Conservation (phyloP, 2,888 invertebrate species). For the Cataglyphis cursor region DNA sequence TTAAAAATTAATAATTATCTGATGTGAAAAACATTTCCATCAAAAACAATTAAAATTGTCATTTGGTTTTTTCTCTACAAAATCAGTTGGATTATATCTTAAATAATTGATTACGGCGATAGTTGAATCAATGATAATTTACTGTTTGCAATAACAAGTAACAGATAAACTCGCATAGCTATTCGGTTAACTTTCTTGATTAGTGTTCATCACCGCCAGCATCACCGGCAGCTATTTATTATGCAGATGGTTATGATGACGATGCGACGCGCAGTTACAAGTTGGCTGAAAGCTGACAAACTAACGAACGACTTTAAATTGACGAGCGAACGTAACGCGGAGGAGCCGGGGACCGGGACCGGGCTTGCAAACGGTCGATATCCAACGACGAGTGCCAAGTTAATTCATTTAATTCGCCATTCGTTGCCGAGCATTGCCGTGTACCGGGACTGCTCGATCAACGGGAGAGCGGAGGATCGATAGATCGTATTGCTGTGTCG, state of each 20-base stretch:
- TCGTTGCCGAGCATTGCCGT: conserved; percentile 38
- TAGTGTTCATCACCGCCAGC: conserved; percentile 34
- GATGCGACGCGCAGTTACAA: conserved; percentile 47
- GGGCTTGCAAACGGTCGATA: conserved; percentile 40
- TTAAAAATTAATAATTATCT: neutral
- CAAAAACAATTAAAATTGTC: neutral
- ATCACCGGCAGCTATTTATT: conserved; percentile 48
- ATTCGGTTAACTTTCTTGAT: conserved; percentile 44
- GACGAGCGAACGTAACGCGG: conserved; percentile 40
- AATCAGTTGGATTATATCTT: conserved; percentile 5
- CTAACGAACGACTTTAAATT: conserved; percentile 52
- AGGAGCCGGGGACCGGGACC: conserved; percentile 4
- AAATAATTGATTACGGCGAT: neutral
- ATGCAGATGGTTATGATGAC: conserved; percentile 53
- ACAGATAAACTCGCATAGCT: conserved; percentile 31
- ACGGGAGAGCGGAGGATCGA: conserved; percentile 16
- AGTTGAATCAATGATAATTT: conserved; percentile 29
- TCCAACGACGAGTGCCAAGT: conserved; percentile 19
- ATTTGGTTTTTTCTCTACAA: neutral
- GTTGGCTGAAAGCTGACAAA: conserved; percentile 50
- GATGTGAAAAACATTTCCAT: neutral
- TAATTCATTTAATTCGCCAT: conserved; percentile 52
- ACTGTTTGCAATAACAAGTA: conserved; percentile 31
- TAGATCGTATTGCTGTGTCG: conserved; percentile 40
- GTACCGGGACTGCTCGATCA: conserved; percentile 20